Base-by-base conservation (phyloP, 1,140 invertebrate species). In the Heliconius hewitsoni region DNA sequence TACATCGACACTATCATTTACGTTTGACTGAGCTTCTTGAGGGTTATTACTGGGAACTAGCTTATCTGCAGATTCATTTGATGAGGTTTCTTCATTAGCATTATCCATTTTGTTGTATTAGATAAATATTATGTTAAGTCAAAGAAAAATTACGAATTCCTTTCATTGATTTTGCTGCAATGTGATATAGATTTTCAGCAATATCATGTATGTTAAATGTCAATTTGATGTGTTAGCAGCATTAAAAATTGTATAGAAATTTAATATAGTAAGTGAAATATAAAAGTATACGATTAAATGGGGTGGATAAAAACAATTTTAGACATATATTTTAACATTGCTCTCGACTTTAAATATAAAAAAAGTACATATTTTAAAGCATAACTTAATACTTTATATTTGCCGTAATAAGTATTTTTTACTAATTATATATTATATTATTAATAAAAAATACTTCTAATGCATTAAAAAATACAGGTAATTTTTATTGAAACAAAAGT, bases 1-100 rank as follows among this genome's bases (percentile, higher is more conserved):
- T 87, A 89, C 86, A 87, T 88, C 85, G n/a, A 87, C 82, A 78
- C 72, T 85, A 70, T 85, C 84, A 77, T 83, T 82, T 75, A 76
- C 55, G 76, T 66, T 74, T 78, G 77, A 3, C 73, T 76, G 83
- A 78, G 80, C 81, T 86, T 73, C 79, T 76, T 78, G 75, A 78
- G 79, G 74, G 82, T 83, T 86, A 79, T 89, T 83, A 73, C 76
- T 88, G 39, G 85, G 81, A 46, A 89, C 76, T 81, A 90, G 85
- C 76, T 85, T 89, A 76, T 87, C 84, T 55, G 81, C 66, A 18
- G 77, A 30, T 46, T 85, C 86, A 77, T 71, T 83, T 42, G 79
- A 76, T 30, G 84, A 73, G 72, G 73, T 77, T 82, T 89, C 89
- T 50, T 86, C 87, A 27, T 74, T 84, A 19, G 73, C 78, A 73